Evolutionary conservation across 2,797 vertebrate genomes (phyloP), one percentile per base, ranked within the genome.

Genomic region (Crenichthys baileyi): DNA sequence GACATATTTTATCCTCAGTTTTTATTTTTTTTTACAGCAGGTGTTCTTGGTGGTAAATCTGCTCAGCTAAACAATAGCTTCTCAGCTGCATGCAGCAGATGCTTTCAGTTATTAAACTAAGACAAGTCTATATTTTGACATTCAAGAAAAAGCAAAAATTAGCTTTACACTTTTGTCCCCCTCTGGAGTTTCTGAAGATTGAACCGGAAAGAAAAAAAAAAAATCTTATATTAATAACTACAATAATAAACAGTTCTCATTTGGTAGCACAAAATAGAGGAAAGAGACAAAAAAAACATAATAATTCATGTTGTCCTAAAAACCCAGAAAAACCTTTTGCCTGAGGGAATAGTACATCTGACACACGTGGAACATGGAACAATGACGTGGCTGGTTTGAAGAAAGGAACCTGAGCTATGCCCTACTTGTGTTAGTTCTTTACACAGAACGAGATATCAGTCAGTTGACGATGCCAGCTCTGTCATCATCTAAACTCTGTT

Each of bases 41-140:
- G 72, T 31, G 76, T 36, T 39, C 18, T 48, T 16, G 18, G 31
- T 24, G 48, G 31, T 55, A n/a, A 74, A 46, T 60, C 39, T 20
- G 44, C 72, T 50, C 36, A 8, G n/a, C n/a, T 16, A 26, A 74
- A 0, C 5, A 73, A 55, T 15, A 15, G 51, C 26, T 29, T 36
- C 11, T 67, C 41, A 53, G 46, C 46, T 70, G 22, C 46, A 31
- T 70, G 22, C 46, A 31, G n/a, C 72, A 48, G 26, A 22, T 81
- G 29, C 61, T 76, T 75, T 70, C 36, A 73, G n/a, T 26, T 58
- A 79, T 51, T 63, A 73, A 77, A 76, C 68, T 9, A n/a, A 46
- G 13, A 73, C 44, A 78, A 41, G 12, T 58, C 41, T 58, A 31
- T 50, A 70, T 53, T 51, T 51, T 63, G 13, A 24, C n/a, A 56